Evolutionary conservation across 2,888 invertebrate species (phyloP).

Genomic region (Dasysyrphus tricinctus): DNA sequence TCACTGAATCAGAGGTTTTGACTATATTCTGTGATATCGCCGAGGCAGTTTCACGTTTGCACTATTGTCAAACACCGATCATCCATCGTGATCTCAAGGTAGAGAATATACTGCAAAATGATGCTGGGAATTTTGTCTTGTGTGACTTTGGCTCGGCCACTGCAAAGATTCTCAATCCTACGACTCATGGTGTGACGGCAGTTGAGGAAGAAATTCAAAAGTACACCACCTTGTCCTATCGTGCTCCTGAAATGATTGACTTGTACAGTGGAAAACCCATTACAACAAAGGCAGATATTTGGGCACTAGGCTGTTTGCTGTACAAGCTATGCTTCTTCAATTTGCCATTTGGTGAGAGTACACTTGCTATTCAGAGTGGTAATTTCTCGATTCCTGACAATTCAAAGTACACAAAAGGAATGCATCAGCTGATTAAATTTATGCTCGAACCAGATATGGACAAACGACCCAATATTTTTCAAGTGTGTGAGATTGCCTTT

Average conservation of each 20-base stretch:
- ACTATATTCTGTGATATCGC: slow-evolving; percentile 96
- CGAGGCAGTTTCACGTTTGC: slow-evolving; percentile 94
- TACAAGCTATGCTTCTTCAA: slow-evolving; percentile 95
- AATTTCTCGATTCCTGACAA: slow-evolving; percentile 93
- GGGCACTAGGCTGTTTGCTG: slow-evolving; percentile 95
- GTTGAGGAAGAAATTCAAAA: slow-evolving; percentile 94
- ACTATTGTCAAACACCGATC: slow-evolving; percentile 96
- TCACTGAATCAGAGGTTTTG: slow-evolving; percentile 90
- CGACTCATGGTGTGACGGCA: slow-evolving; percentile 86
- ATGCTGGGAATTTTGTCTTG: slow-evolving; percentile 91
- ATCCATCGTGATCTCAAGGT: slow-evolving; percentile 97
- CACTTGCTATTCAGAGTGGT: slow-evolving; percentile 95
- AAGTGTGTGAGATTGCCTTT: slow-evolving; percentile 91
- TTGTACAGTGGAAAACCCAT: slow-evolving; percentile 92
- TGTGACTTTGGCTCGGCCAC: slow-evolving; percentile 98
- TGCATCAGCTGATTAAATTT: slow-evolving; percentile 90
- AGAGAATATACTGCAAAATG: slow-evolving; percentile 93
- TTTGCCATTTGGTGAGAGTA: slow-evolving; percentile 95
- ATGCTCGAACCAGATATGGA: slow-evolving; percentile 94
- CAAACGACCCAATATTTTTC: slow-evolving; percentile 93
- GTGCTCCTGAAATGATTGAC: slow-evolving; percentile 97
- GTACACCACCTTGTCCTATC: slow-evolving; percentile 95
- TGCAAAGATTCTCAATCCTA: slow-evolving; percentile 89
- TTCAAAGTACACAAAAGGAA: slow-evolving; percentile 88
- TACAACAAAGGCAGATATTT: slow-evolving; percentile 94